Evolutionary conservation across 1,140 invertebrate species (phyloP).

Genomic region (Pentalonia nigronervosa): DNA sequence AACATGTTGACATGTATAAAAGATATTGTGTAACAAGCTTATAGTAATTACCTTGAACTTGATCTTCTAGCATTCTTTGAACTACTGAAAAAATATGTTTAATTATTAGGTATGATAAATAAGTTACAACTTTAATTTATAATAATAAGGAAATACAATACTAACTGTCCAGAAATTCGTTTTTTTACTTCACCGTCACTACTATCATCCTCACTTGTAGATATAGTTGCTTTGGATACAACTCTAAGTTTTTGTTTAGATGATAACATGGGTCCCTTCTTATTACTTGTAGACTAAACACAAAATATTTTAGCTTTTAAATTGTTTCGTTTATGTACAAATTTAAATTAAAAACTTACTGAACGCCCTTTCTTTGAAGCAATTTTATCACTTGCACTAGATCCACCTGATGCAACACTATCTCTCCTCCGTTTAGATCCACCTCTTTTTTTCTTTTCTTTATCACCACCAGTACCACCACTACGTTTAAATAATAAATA

Average conservation of each 20-base stretch:
- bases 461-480: conserved; percentile 44
- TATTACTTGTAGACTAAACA: conserved; percentile 49
- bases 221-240: conserved; percentile 94
- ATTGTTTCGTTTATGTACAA: neutral
- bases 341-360: neutral
- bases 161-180: conserved; percentile 70
- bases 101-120: neutral
- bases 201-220: conserved; percentile 90
- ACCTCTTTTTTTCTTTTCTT: conserved; percentile 54
- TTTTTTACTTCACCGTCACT: conserved; percentile 72
- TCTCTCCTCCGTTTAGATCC: conserved; percentile 59
- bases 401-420: conserved; percentile 64
- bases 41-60: conserved; percentile 61
- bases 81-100: conserved; percentile 37
- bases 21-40: neutral
- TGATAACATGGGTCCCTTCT: conserved; percentile 64
- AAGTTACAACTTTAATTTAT: neutral
- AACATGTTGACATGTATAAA: neutral
- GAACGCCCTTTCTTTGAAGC: conserved; percentile 67
- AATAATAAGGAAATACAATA: conserved; percentile 57
- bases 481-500: neutral
- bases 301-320: neutral
- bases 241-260: conserved; percentile 86
- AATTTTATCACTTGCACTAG: conserved; percentile 73
- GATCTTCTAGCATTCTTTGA: conserved; percentile 55